Percentiles rank a stretch among this genome's conserved stretches.
Conservation (phyloP, 2,888 invertebrate species). For the Drosophila ustulata region DNA sequence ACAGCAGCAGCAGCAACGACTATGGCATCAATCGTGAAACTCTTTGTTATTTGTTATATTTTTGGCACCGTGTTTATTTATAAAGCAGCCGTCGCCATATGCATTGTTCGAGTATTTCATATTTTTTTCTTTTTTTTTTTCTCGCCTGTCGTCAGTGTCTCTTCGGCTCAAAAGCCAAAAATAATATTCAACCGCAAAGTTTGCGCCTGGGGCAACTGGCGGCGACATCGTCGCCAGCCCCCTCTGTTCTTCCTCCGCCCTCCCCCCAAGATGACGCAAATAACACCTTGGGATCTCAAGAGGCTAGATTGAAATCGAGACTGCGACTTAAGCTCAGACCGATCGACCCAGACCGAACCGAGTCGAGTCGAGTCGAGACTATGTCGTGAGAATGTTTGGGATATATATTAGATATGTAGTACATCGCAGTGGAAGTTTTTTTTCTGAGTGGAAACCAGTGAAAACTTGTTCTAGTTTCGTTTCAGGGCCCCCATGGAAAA, state of each 20-base stretch:
- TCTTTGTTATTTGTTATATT: constrained; percentile 72
- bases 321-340: constrained; percentile 4
- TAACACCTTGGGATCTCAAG: constrained; percentile 46
- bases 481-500: constrained; percentile 54
- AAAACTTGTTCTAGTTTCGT: constrained; percentile 49
- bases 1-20: constrained; percentile 19
- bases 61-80: constrained; percentile 76
- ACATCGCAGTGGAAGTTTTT: constrained; percentile 56
- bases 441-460: constrained; percentile 22
- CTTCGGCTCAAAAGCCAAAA: constrained; percentile 69
- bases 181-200: constrained; percentile 61
- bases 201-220: constrained; percentile 47
- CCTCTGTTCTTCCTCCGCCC: constrained; percentile 1
- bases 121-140: constrained; percentile 23
- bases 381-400: constrained; percentile 24
- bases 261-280: constrained; percentile 60
- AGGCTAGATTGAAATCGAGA: constrained; percentile 19
- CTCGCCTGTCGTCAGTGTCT: constrained; percentile 40
- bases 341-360: constrained; percentile 1
- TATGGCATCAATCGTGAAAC: constrained; percentile 66
- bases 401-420: neutral
- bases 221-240: constrained; percentile 39
- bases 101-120: constrained; percentile 33
- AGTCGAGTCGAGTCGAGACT: neutral
- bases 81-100: constrained; percentile 58